phyloP scores from a whole-genome alignment of 2,797 vertebrate genomes.

The Syngnathus acus region DNA sequence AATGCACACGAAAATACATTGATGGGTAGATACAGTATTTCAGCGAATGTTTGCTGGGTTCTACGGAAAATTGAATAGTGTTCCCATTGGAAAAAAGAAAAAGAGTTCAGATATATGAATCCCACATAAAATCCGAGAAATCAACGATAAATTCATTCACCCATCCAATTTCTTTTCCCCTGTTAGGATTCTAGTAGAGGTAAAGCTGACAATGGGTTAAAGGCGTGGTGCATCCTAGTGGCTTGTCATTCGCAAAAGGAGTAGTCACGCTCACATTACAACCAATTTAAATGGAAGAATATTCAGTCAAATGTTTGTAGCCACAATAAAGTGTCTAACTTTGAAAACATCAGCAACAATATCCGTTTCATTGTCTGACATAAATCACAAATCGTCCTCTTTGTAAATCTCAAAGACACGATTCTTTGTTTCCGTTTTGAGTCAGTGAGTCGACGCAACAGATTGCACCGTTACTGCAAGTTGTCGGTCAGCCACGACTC shows the following conservation, averaged over 20 bases:
- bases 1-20: neutral
- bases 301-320: neutral
- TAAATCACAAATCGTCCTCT: neutral
- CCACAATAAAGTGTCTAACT: neutral
- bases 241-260: neutral
- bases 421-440: conserved; percentile 23
- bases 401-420: neutral
- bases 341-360: neutral
- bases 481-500: conserved; percentile 11
- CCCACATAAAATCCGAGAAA: too few species aligned
- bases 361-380: neutral
- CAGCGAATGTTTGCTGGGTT: too few species aligned
- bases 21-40: neutral
- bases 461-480: conserved; percentile 17
- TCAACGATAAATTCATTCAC: too few species aligned
- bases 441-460: conserved; percentile 21
- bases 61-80: too few species aligned
- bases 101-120: too few species aligned
- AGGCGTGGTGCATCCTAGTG: neutral
- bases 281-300: neutral
- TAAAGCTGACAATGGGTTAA: neutral
- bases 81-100: too few species aligned
- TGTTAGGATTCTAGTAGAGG: neutral
- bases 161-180: neutral
- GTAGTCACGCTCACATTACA: neutral